Conservation (phyloP, 2,797 vertebrate genomes). For the Gambusia yucatana region DNA sequence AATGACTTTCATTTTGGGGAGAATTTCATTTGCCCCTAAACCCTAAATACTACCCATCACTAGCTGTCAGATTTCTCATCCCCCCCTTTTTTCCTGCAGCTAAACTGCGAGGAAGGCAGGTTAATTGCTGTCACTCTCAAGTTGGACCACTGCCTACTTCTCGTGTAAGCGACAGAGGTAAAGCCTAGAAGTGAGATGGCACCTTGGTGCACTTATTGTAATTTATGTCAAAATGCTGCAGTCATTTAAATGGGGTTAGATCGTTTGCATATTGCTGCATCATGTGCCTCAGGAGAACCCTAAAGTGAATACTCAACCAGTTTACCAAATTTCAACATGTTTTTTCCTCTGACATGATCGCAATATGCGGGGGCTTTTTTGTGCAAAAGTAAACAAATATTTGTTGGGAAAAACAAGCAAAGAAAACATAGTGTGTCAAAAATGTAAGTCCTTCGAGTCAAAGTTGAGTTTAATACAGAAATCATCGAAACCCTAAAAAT, state of each 20-base stretch:
- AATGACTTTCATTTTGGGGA: constrained; percentile 83
- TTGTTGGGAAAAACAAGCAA: constrained; percentile 4
- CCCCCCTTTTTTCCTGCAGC: constrained; percentile 97
- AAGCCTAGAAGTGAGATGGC: constrained; percentile 70
- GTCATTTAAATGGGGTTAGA: constrained; percentile 67
- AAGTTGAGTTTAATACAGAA: not conserved
- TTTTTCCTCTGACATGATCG: constrained; percentile 1
- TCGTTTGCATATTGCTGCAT: constrained; percentile 73
- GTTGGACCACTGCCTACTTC: constrained; percentile 94
- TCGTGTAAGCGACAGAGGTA: constrained; percentile 71
- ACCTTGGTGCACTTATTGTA: constrained; percentile 74
- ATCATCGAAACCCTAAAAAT: not conserved
- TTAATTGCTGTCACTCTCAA: constrained; percentile 99
- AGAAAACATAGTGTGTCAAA: not conserved
- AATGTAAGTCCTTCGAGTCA: not conserved
- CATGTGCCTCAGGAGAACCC: constrained; percentile 60
- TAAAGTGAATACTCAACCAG: constrained; percentile 68
- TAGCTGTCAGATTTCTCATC: constrained; percentile 98
- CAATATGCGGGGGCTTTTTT: not conserved
- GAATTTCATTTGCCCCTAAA: constrained; percentile 97
- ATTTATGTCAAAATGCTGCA: constrained; percentile 74
- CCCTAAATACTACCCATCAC: constrained; percentile 96
- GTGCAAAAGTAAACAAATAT: constrained; percentile 24
- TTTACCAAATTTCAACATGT: constrained; percentile 48
- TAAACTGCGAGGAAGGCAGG: constrained; percentile 91